Conservation (phyloP, 2,888 invertebrate genomes). For the Temnothorax rugatulus region DNA sequence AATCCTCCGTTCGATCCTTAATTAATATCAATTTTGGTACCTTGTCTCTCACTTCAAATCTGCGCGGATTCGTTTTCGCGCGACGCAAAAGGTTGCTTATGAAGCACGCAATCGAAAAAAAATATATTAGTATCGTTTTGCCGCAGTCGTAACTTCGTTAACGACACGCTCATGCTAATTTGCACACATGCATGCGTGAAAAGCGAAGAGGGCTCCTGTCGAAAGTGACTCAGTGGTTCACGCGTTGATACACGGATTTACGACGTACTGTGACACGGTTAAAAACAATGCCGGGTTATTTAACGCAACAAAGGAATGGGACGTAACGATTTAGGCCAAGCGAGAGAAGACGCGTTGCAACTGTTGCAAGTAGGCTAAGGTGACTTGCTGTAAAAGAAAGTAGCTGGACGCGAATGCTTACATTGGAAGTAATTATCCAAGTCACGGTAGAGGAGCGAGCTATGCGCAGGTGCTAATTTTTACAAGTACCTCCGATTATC, state of each 20-base stretch:
- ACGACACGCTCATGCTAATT: constrained; percentile 31
- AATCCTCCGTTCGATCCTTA: constrained; percentile 1
- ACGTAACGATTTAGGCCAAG: constrained; percentile 70
- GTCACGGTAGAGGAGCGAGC: constrained; percentile 70
- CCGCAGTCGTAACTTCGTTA: not conserved
- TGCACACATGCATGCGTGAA: constrained; percentile 43
- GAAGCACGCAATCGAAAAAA: constrained; percentile 3
- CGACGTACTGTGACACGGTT: constrained; percentile 24
- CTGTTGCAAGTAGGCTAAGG: constrained; percentile 57
- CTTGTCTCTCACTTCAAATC: not conserved
- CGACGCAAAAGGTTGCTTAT: not conserved
- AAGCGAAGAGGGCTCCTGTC: constrained; percentile 21
- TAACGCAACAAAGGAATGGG: constrained; percentile 43
- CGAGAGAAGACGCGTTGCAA: constrained; percentile 64
- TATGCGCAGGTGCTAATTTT: constrained; percentile 67
- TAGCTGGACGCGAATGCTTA: constrained; percentile 49
- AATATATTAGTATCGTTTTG: constrained; percentile 19
- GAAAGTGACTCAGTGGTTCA: constrained; percentile 24
- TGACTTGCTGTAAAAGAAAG: constrained; percentile 48
- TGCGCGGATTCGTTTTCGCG: not conserved
- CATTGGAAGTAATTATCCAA: constrained; percentile 72
- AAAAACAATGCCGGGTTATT: constrained; percentile 55
- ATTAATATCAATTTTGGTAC: constrained; percentile 31
- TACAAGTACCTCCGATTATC: constrained; percentile 73
- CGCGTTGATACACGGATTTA: constrained; percentile 16